A percentile compares a stretch with the other conserved stretches of the same genome.
Conservation (phyloP, 2,797 vertebrate species). For the Onychomys arenicola region DNA sequence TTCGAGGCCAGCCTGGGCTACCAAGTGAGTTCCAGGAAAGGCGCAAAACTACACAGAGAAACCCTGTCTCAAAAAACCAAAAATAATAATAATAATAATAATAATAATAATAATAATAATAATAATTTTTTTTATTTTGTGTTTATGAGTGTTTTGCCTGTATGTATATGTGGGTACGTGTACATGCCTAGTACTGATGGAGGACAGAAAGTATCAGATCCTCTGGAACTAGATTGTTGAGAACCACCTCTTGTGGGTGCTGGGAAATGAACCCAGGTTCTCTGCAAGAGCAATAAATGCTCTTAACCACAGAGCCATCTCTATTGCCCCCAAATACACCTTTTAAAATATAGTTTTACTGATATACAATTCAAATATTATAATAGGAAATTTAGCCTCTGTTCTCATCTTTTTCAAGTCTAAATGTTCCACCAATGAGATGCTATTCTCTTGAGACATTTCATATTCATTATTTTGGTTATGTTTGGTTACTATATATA, state of each 20-base stretch:
- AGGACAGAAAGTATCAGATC: background rate
- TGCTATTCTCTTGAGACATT: slow-evolving; percentile 25
- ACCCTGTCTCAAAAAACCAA: no score
- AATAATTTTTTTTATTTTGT: no score
- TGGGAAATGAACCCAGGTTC: background rate
- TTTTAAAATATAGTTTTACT: background rate
- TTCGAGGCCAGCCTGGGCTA: no score
- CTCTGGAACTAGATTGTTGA: background rate
- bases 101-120: no score
- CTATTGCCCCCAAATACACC: background rate
- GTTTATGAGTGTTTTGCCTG: background rate
- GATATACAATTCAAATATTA: background rate
- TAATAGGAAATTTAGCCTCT: background rate
- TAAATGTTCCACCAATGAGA: background rate
- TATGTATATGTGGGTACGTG: background rate
- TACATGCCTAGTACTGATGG: background rate
- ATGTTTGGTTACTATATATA: background rate
- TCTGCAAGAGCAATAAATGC: background rate
- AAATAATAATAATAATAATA: no score
- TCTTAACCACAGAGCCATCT: background rate
- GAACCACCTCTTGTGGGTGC: background rate
- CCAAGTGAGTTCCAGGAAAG: no score
- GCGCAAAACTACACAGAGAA: no score
- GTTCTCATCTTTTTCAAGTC: background rate
- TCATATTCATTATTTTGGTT: background rate